Evolutionary conservation across 2,113 vertebrate species (phyloP), one percentile per base, ranked within the genome.

Genomic region (Glareola pratincola): DNA sequence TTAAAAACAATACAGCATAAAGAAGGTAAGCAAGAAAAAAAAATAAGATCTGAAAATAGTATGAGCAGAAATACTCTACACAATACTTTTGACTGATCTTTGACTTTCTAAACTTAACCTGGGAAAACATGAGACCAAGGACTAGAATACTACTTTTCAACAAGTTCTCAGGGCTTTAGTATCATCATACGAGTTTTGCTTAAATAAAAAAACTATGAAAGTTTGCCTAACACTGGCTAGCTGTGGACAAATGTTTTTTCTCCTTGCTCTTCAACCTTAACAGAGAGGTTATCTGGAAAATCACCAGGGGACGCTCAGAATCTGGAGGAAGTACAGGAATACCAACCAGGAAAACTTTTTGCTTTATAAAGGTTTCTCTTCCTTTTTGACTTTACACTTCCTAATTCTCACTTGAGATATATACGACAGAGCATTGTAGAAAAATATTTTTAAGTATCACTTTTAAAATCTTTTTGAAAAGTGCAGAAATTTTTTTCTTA

Each of bases 401-500:
- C 48, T 47, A 69, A 24, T 81, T 96, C 48, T 95, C 67, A 32
- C 80, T 86, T 84, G 60, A 54, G 78, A 68, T 16, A 75, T 12
- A 48, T 8, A 73, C 39, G 4, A 50, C 93, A 92, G 84, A 89
- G 24, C 47, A 93, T 18, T 68, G 53, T 27, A 84, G 45, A 86
- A 91, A 73, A 81, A n/a, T 2, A 48, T 47, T 32, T 39, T 6
- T 18, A 92, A 74, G 9, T 63, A 57, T 23, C 27, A 27, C 48
- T 90, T 92, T 81, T 8, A 95, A 93, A 81, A 81, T 24, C 53
- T 85, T 95, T 92, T 68, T 57, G 86, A 90, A 95, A 85, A 88
- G 53, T 91, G 74, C 64, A 92, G 79, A 68, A 95, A 73, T 86
- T 14, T 39, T 88, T 95, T 79, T 91, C 94, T 86, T 96, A 99